A percentile compares a stretch with the other conserved stretches of the same genome.
phyloP scores from a whole-genome alignment of 2,888 invertebrate genomes.

The Apotomis turbidana region DNA sequence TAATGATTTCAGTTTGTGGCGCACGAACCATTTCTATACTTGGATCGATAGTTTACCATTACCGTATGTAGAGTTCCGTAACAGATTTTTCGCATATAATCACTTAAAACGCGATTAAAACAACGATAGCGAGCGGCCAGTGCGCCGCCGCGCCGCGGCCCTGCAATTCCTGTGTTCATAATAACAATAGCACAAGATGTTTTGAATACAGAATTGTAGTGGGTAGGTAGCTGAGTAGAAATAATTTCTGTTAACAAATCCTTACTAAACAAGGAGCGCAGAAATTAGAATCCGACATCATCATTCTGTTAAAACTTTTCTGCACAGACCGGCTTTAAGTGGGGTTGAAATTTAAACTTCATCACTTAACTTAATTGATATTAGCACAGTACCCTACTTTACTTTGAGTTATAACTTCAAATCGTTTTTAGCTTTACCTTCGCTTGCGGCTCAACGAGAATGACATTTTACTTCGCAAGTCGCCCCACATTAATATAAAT shows the following conservation, averaged over 20 bases:
- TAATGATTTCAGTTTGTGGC: constrained; percentile 73
- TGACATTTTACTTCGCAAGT: constrained; percentile 7
- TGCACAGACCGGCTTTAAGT: neutral
- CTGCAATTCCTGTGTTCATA: constrained; percentile 58
- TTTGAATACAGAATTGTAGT: constrained; percentile 37
- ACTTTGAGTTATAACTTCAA: neutral
- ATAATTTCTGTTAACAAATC: constrained; percentile 24
- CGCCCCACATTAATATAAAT: constrained; percentile 9
- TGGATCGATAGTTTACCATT: constrained; percentile 80
- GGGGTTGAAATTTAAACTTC: constrained; percentile 3
- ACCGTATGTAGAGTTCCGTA: constrained; percentile 64
- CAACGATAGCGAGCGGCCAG: constrained; percentile 57
- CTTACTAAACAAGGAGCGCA: constrained; percentile 22
- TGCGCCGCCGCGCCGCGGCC: constrained; percentile 66
- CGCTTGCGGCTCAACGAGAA: constrained; percentile 7
- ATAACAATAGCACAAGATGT: constrained; percentile 43
- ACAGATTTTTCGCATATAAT: constrained; percentile 72
- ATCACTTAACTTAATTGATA: neutral
- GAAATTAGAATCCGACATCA: constrained; percentile 11
- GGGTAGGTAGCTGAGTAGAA: constrained; percentile 17
- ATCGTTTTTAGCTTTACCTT: constrained; percentile 25
- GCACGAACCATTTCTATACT: constrained; percentile 73
- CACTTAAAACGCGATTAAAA: constrained; percentile 65
- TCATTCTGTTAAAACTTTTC: neutral
- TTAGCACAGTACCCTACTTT: neutral